Evolutionary conservation across 2,113 vertebrate genomes (phyloP).

Genomic region (Capra hircus): DNA sequence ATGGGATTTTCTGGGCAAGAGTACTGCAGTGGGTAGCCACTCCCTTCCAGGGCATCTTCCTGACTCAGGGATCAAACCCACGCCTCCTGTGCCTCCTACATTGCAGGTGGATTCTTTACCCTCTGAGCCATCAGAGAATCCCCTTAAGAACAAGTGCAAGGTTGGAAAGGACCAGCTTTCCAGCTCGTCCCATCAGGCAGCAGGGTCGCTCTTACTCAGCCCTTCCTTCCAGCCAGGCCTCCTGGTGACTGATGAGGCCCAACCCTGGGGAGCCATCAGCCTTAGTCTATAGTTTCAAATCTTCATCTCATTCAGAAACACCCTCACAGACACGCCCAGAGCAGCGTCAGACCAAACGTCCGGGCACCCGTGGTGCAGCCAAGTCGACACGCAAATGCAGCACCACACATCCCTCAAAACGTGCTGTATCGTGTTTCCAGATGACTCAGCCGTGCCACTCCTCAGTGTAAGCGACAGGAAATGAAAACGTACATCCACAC

Average conservation of each 20-base stretch:
- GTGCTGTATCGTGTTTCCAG: rapidly evolving
- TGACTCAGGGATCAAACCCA: neutral
- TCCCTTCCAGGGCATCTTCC: neutral
- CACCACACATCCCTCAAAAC: neutral
- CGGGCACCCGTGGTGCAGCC: neutral
- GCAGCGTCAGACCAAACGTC: neutral
- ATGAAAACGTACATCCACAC: neutral
- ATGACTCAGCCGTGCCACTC: neutral
- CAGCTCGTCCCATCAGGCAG: neutral
- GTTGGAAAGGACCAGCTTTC: neutral
- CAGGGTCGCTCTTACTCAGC: neutral
- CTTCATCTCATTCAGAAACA: neutral
- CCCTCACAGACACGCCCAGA: neutral
- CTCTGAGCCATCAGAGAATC: neutral
- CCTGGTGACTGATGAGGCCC: neutral
- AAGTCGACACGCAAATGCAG: rapidly evolving
- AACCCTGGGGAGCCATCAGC: neutral
- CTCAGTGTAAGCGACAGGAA: neutral
- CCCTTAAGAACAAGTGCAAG: neutral
- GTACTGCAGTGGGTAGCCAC: neutral
- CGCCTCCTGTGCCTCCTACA: neutral
- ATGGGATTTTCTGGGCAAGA: neutral
- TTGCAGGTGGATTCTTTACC: neutral
- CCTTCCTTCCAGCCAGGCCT: neutral
- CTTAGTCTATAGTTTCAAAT: neutral